A percentile compares a stretch with the other conserved stretches of the same genome.
Conservation (phyloP, 2,797 vertebrate species). For the Pipistrellus pygmaeus region DNA sequence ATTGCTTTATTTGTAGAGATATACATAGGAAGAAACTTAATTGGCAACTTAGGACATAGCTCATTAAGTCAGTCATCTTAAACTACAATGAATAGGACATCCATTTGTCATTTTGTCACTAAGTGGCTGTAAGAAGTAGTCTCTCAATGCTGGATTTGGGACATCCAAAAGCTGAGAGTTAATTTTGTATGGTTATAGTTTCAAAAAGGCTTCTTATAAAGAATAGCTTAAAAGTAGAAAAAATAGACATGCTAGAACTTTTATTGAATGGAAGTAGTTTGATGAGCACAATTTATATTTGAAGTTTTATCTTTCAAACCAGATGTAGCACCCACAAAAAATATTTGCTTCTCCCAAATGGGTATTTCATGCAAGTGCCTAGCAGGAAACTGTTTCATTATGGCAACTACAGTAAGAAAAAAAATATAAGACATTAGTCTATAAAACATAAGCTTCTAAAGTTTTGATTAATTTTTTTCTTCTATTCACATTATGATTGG, state of each 20-base stretch:
- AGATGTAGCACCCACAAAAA: slow-evolving; percentile 36
- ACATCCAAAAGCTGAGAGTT: slow-evolving; percentile 1
- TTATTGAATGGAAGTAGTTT: background rate
- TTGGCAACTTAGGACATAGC: slow-evolving; percentile 51
- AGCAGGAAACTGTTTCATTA: slow-evolving; percentile 2
- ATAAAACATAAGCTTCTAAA: background rate
- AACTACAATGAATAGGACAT: slow-evolving; percentile 12
- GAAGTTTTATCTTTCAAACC: slow-evolving; percentile 63
- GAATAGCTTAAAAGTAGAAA: slow-evolving; percentile 29
- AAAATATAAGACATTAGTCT: background rate
- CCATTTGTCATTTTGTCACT: slow-evolving; percentile 72
- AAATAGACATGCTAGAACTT: slow-evolving; percentile 16
- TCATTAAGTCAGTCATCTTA: slow-evolving; percentile 63
- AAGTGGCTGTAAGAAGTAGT: slow-evolving; percentile 8
- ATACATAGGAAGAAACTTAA: slow-evolving; percentile 4
- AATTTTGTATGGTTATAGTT: slow-evolving; percentile 34
- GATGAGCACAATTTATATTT: slow-evolving; percentile 16
- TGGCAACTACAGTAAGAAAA: background rate
- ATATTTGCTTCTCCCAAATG: slow-evolving; percentile 39
- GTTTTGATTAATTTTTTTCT: background rate
- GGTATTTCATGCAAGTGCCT: background rate
- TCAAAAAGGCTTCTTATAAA: slow-evolving; percentile 38
- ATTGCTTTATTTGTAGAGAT: background rate
- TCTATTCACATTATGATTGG: background rate
- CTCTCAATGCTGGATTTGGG: slow-evolving; percentile 30